phyloP scores from a whole-genome alignment of 2,113 vertebrate species.

The Aphelocoma coerulescens region DNA sequence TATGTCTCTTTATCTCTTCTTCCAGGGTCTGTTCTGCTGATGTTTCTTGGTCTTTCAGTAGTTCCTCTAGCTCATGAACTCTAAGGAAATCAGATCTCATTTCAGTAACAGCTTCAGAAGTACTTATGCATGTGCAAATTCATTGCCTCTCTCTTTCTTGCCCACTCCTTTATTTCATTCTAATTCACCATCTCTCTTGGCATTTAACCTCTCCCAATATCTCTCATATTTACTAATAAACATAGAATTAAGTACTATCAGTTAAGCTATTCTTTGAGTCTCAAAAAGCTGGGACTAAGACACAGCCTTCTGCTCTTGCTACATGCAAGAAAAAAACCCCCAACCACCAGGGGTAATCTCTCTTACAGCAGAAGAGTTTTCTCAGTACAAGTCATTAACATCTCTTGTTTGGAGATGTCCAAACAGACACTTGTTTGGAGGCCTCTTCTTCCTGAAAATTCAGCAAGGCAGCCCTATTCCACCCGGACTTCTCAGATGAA shows the following conservation, averaged over 20 bases:
- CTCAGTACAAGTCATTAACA: background rate
- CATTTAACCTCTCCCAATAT: background rate
- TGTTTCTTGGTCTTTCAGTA: conserved; percentile 93
- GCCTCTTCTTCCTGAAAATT: background rate
- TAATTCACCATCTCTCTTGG: background rate
- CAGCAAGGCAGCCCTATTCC: background rate
- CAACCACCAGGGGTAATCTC: background rate
- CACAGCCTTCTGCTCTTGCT: background rate
- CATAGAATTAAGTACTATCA: background rate
- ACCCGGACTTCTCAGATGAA: background rate
- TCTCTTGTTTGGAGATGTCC: background rate
- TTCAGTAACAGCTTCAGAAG: background rate
- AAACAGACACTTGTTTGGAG: background rate
- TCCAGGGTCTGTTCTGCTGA: conserved; percentile 83
- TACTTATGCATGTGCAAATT: background rate
- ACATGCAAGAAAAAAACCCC: background rate
- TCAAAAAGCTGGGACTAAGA: background rate
- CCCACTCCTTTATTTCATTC: background rate
- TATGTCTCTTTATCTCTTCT: conserved; percentile 83
- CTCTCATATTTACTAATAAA: background rate
- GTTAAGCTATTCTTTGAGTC: background rate
- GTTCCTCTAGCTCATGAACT: conserved; percentile 94
- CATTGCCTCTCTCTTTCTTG: background rate
- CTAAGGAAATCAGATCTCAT: conserved; percentile 59
- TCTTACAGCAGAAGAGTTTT: background rate